Evolutionary conservation across 1,140 invertebrate genomes (phyloP).

Genomic region (Tetragonula clypearis): DNA sequence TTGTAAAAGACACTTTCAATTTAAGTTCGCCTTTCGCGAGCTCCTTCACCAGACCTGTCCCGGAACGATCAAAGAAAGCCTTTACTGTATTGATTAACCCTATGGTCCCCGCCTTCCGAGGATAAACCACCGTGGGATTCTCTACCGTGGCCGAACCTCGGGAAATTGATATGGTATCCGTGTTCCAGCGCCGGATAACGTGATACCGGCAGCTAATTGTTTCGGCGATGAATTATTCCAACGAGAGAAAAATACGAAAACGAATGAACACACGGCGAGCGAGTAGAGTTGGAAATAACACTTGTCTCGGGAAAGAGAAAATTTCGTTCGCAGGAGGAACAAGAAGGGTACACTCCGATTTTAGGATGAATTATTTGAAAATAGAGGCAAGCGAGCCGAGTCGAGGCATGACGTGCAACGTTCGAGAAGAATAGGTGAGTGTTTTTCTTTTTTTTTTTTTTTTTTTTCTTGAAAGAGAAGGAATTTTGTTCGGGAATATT

Average conservation of each 20-base stretch:
- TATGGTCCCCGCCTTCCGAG: not conserved
- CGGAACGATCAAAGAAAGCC: slow-evolving; percentile 61
- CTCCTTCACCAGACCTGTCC: slow-evolving; percentile 57
- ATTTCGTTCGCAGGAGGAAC: too few species aligned
- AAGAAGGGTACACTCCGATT: too few species aligned
- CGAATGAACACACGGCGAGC: too few species aligned
- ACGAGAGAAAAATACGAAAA: too few species aligned
- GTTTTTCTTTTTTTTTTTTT: too few species aligned
- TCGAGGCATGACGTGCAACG: too few species aligned
- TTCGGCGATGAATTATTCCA: not conserved
- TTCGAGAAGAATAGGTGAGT: too few species aligned
- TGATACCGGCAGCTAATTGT: not conserved
- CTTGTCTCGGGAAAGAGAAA: too few species aligned
- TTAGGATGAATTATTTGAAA: too few species aligned
- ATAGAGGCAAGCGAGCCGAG: too few species aligned
- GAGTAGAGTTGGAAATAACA: too few species aligned
- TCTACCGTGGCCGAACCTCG: not conserved
- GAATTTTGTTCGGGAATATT: not conserved
- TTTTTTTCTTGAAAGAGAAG: too few species aligned
- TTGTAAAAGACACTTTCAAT: slow-evolving; percentile 70
- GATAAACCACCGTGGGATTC: slow-evolving; percentile 13
- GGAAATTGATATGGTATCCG: slow-evolving; percentile 3
- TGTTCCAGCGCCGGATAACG: not conserved
- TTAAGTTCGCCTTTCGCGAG: slow-evolving; percentile 64
- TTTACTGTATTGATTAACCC: slow-evolving; percentile 68